A percentile compares a stretch with the other conserved stretches of the same genome.
These are phyloP conservation scores for Caracal caracal DNA, from an alignment of 2,113 vertebrate genomes.

Conservation along the genomic window DNA sequence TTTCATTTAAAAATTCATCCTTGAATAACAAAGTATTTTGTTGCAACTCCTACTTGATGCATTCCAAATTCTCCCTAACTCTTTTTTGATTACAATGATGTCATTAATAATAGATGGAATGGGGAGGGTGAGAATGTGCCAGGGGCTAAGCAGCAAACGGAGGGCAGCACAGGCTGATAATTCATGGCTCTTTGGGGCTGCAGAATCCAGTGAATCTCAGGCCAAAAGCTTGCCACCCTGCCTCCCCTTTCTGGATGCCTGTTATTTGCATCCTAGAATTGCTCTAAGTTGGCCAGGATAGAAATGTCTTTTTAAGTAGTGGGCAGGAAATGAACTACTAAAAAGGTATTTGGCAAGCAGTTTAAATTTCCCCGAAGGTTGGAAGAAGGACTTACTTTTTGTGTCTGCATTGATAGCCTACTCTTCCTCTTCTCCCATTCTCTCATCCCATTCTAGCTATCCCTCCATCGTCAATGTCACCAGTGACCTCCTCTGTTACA, in stretches of 20 bases:
- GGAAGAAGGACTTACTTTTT: neutral
- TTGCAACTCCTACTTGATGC: constrained; percentile 33
- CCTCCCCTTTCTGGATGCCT: neutral
- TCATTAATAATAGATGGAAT: constrained; percentile 46
- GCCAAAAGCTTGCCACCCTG: neutral
- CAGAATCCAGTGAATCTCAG: neutral
- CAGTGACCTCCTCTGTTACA: neutral
- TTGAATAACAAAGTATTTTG: constrained; percentile 52
- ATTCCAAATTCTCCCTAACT: constrained; percentile 55
- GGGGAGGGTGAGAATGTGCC: neutral
- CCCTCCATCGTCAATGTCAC: neutral
- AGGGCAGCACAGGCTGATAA: neutral
- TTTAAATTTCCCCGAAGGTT: constrained; percentile 27
- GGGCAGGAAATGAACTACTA: constrained; percentile 30
- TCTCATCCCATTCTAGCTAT: neutral
- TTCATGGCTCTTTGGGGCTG: neutral
- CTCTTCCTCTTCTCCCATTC: neutral
- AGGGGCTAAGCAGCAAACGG: neutral
- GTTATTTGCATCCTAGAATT: constrained; percentile 4
- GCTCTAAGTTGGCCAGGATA: constrained; percentile 15
- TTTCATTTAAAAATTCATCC: constrained; percentile 71
- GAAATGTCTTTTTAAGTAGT: constrained; percentile 27
- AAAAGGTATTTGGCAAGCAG: constrained; percentile 49
- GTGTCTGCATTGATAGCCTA: neutral
- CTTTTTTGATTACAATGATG: constrained; percentile 38